phyloP scores from a whole-genome alignment of 1,140 invertebrate species.

The Tyrophagus putrescentiae region DNA sequence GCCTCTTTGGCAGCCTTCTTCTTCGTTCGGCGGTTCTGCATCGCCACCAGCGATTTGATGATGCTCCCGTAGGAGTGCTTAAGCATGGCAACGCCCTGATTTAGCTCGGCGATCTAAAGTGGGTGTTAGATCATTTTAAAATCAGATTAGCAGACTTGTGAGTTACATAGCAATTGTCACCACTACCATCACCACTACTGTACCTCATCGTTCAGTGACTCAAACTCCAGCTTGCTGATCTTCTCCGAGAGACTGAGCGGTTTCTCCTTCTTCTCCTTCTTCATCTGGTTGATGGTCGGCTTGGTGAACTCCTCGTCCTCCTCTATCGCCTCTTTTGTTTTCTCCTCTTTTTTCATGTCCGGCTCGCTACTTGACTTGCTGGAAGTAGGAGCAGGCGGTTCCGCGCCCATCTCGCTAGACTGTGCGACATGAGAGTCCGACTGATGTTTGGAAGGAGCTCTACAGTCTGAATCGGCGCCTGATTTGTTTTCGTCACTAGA shows the following conservation, averaged over 20 bases:
- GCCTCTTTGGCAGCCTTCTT: neutral
- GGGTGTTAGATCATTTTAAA: neutral
- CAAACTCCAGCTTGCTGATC: neutral
- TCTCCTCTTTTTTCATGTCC: too few relatives aligned
- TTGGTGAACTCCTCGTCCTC: conserved; percentile 3
- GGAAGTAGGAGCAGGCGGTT: too few relatives aligned
- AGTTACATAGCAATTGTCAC: too few relatives aligned
- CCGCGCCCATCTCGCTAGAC: too few relatives aligned
- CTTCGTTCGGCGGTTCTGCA: conserved; percentile 8
- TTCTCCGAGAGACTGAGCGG: neutral
- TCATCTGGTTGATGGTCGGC: conserved; percentile 8
- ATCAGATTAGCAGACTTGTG: too few relatives aligned
- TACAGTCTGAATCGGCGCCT: too few relatives aligned
- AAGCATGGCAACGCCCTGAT: neutral
- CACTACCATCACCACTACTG: too few relatives aligned
- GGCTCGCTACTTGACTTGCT: too few relatives aligned
- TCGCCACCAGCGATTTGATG: conserved; percentile 13
- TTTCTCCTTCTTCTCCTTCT: neutral
- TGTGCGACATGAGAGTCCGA: too few relatives aligned
- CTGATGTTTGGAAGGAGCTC: too few relatives aligned
- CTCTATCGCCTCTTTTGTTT: neutral
- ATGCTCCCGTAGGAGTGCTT: conserved; percentile 16
- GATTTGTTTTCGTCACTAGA: too few relatives aligned
- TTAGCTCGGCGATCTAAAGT: conserved; percentile 4
- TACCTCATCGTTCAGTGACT: conserved; percentile 10